These are phyloP conservation scores for Oikopleura dioica DNA, from an alignment of 23 tunicate species.

Conservation along the genomic window DNA sequence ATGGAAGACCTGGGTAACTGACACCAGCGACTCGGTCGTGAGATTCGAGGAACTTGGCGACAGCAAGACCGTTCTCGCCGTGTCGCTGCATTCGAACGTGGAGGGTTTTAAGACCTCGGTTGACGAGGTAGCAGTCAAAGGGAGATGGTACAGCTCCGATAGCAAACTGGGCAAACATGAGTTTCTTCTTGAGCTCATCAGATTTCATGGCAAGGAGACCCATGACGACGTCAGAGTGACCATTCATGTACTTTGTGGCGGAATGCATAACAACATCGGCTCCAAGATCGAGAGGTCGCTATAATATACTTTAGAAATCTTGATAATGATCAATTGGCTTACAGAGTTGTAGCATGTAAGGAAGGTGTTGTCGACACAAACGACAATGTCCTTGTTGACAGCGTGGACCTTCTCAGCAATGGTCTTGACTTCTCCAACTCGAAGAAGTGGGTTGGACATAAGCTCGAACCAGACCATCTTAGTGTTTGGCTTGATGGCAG, in stretches of 20 bases:
- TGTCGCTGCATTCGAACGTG: constrained; percentile 80
- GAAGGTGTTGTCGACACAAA: constrained; percentile 86
- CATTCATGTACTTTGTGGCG: constrained; percentile 96
- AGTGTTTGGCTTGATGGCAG: constrained; percentile 55
- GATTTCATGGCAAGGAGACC: constrained; percentile 38
- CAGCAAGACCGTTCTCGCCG: constrained; percentile 56
- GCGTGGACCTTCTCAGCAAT: constrained; percentile 28
- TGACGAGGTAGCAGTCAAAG: constrained; percentile 69
- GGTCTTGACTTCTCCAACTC: constrained; percentile 50
- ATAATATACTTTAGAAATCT: constrained; percentile 21
- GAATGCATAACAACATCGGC: constrained; percentile 76
- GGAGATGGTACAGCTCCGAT: constrained; percentile 89
- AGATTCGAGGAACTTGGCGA: constrained; percentile 47
- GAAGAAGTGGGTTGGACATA: constrained; percentile 78
- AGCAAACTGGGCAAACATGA: constrained; percentile 66
- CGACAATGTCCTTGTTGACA: constrained; percentile 17
- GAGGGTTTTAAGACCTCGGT: constrained; percentile 83
- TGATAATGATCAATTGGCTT: too few relatives aligned
- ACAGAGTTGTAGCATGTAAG: constrained; percentile 83
- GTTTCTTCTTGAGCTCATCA: constrained; percentile 30
- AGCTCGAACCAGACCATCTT: constrained; percentile 85
- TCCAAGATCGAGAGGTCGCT: constrained; percentile 67
- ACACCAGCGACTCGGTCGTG: constrained; percentile 31
- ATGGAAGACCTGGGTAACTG: constrained; percentile 52
- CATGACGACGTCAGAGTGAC: constrained; percentile 94